Conservation (phyloP, 2,797 vertebrate genomes). For the Chaetodon trifasciatus region DNA sequence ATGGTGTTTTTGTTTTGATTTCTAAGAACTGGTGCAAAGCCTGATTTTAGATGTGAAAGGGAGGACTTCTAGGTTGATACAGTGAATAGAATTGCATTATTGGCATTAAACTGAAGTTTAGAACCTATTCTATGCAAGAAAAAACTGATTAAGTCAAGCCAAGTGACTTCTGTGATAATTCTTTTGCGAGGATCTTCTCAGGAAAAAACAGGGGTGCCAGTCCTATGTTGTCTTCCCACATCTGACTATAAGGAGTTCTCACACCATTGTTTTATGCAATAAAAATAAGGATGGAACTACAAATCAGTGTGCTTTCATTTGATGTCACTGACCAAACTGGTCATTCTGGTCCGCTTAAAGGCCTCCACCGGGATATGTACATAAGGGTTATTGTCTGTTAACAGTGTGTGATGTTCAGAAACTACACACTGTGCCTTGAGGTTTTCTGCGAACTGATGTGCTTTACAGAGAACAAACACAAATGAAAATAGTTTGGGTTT, state of each 20-base stretch:
- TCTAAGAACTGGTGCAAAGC: not conserved
- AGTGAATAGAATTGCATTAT: not conserved
- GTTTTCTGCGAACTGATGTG: not conserved
- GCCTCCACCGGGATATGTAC: not conserved
- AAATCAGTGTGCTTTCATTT: not conserved
- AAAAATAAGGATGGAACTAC: not conserved
- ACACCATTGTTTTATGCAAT: constrained; percentile 3
- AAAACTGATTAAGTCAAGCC: not conserved
- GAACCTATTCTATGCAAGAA: not conserved
- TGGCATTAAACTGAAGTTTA: not conserved
- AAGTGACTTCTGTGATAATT: not conserved
- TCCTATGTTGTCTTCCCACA: constrained; percentile 1
- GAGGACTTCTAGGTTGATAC: not conserved
- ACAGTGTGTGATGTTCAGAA: not conserved
- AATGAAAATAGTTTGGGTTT: not conserved
- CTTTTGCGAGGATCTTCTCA: constrained; percentile 5
- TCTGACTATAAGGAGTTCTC: not conserved
- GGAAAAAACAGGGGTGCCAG: not conserved
- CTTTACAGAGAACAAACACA: not conserved
- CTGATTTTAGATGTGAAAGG: not conserved
- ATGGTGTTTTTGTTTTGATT: not conserved
- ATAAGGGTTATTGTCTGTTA: constrained; percentile 6
- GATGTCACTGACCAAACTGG: constrained; percentile 5
- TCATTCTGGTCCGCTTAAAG: constrained; percentile 7
- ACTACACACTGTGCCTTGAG: not conserved